Evolutionary conservation across 2,888 invertebrate genomes (phyloP), one percentile per base, ranked within the genome.

Genomic region (Pristionchus japonicus): DNA sequence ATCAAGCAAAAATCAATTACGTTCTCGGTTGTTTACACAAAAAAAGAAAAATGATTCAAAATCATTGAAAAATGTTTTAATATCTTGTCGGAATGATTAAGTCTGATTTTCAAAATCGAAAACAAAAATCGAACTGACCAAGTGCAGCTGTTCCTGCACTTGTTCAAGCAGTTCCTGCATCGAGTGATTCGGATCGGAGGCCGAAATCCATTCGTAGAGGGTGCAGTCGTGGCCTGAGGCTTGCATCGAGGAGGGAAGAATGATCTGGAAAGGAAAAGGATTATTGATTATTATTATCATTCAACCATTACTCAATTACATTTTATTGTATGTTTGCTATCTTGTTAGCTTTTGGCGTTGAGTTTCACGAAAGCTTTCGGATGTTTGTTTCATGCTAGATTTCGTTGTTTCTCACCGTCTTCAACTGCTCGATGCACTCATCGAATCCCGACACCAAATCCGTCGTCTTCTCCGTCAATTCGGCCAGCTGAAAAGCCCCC

Each of bases 131-230:
- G n/a, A 9, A 86, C 43, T 49, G 15, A 91, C 91, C 84, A 87
- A 84, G 9, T 74, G n/a, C 47, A 92, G 88, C 37, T 91, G 91
- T 43, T 91, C 90, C 20, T 89, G 70, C 43, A 91, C 91, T 83
- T 90, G 80, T 0, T 90, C 89, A 0, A 89, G 89, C 17, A 92
- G 52, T 2, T 89, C 90, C 49, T 90, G 89, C 0, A 92, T 88
- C 11, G 91, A 90, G 61, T 89, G 85, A 27, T 89, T 88, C 7
- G 89, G 90, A 86, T 94, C 94, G 23, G 92, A 91, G 49, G 88
- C 83, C 0, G 92, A 87, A 23, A 94, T 92, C 92, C 93, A 94
- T 40, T 93, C 94, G 89, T 90, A 93, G 20, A 94, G 88, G 15
- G 93, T 90, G 87, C 92, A 88, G 49, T 89, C 86, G 57, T 87